Evolutionary conservation across 2,113 vertebrate genomes (phyloP).

Genomic region (Atractosteus spatula): DNA sequence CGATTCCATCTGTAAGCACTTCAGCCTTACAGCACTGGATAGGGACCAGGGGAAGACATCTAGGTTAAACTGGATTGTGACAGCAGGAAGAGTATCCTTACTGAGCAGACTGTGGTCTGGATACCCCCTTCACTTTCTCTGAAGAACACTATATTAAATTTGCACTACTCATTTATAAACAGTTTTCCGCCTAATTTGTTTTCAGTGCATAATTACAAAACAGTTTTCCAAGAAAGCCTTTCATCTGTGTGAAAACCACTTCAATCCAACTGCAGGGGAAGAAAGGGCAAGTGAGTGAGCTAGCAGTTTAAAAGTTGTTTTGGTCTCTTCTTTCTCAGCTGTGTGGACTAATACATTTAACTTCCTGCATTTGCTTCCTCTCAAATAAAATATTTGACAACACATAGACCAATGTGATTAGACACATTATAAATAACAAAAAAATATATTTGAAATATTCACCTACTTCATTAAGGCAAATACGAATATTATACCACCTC

Average conservation of each 20-base stretch:
- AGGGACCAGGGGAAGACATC: slow-evolving; percentile 33
- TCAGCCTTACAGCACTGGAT: slow-evolving; percentile 1
- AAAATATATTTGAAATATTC: no score
- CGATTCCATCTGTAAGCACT: slow-evolving; percentile 7
- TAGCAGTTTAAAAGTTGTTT: background rate
- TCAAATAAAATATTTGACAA: no score
- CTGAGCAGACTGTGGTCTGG: slow-evolving; percentile 43
- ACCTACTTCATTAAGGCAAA: no score
- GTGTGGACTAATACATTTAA: no score
- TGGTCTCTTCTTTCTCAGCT: no score
- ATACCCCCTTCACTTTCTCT: slow-evolving; percentile 42
- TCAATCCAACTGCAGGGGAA: slow-evolving; percentile 32
- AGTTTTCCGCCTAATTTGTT: slow-evolving; percentile 72
- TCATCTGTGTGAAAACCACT: slow-evolving; percentile 49
- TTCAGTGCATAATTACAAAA: slow-evolving; percentile 72
- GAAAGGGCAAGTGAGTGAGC: background rate
- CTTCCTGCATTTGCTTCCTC: no score
- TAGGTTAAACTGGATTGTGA: slow-evolving; percentile 13
- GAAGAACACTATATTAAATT: slow-evolving; percentile 55
- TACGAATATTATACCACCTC: no score
- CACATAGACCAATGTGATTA: no score
- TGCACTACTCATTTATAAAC: slow-evolving; percentile 71
- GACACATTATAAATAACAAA: no score
- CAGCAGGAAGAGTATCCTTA: slow-evolving; percentile 34
- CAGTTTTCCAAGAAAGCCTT: slow-evolving; percentile 57